Evolutionary conservation across 53 echinoderm and acorn worm genomes (phyloP).

Genomic region (Arbacia lixula): DNA sequence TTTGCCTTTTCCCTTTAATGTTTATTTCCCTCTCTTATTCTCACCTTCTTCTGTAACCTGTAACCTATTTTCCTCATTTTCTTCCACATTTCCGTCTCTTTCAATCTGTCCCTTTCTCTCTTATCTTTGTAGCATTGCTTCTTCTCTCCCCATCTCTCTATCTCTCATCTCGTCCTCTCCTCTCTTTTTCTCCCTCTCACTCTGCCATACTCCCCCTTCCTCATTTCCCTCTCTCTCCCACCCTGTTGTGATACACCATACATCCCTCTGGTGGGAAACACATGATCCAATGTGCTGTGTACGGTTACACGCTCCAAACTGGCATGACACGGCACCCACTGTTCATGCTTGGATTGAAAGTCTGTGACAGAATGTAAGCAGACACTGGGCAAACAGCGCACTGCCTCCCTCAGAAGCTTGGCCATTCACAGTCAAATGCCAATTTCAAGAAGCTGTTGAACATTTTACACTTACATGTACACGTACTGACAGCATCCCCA

Average conservation of each 20-base stretch:
- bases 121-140: too few relatives aligned
- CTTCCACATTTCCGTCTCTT: too few relatives aligned
- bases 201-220: not conserved
- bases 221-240: not conserved
- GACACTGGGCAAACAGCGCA: slow-evolving; percentile 9
- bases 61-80: too few relatives aligned
- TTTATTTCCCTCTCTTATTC: too few relatives aligned
- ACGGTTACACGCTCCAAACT: slow-evolving; percentile 5
- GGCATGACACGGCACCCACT: not conserved
- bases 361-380: slow-evolving; percentile 25
- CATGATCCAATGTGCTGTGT: slow-evolving; percentile 2
- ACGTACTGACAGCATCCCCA: too few relatives aligned
- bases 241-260: not conserved
- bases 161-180: not conserved
- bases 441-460: not conserved
- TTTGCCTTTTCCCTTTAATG: too few relatives aligned
- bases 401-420: not conserved
- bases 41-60: too few relatives aligned
- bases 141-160: too few relatives aligned
- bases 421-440: not conserved
- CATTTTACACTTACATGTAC: too few relatives aligned
- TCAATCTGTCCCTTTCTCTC: too few relatives aligned
- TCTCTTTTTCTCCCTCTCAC: not conserved
- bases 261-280: slow-evolving; percentile 11
- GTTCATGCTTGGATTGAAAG: not conserved